phyloP scores from a whole-genome alignment of 2,888 invertebrate species.

The Malthinus flaveolus region DNA sequence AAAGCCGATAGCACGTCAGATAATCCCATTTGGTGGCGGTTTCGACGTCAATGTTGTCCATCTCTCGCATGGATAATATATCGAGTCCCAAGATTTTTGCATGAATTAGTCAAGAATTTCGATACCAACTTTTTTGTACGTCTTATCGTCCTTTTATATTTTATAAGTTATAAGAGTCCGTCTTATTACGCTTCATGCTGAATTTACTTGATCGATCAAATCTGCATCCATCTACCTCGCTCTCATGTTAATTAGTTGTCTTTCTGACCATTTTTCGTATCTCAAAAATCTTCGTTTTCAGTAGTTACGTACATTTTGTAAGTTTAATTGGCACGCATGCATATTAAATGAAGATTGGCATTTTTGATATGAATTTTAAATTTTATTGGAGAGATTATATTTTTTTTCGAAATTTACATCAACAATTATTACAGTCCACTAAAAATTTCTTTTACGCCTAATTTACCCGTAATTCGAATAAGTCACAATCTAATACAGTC shows the following conservation, averaged over 20 bases:
- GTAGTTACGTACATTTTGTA: constrained; percentile 18
- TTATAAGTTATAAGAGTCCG: too few relatives aligned
- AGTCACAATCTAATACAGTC: too few relatives aligned
- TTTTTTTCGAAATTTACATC: background rate
- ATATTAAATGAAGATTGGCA: constrained; percentile 4
- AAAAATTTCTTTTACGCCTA: too few relatives aligned
- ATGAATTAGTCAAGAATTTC: constrained; percentile 38
- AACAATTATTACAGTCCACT: too few relatives aligned
- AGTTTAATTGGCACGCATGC: constrained; percentile 20
- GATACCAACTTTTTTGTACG: constrained; percentile 16
- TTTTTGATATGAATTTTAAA: background rate
- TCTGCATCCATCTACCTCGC: constrained; percentile 19
- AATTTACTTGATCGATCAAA: constrained; percentile 29
- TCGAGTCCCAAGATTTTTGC: constrained; percentile 36
- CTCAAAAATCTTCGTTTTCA: constrained; percentile 23
- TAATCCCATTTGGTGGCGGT: constrained; percentile 48
- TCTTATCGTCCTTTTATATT: constrained; percentile 16
- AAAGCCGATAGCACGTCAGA: constrained; percentile 48
- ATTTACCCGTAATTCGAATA: too few relatives aligned
- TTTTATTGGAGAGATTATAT: background rate
- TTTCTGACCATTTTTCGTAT: constrained; percentile 32
- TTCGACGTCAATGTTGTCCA: constrained; percentile 35
- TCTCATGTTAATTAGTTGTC: constrained; percentile 34
- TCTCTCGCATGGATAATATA: constrained; percentile 38
- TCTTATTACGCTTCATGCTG: constrained; percentile 26